These are phyloP conservation scores for Hirudinaria manillensis DNA, from an alignment of 2,888 invertebrate genomes.

Conservation along the genomic window DNA sequence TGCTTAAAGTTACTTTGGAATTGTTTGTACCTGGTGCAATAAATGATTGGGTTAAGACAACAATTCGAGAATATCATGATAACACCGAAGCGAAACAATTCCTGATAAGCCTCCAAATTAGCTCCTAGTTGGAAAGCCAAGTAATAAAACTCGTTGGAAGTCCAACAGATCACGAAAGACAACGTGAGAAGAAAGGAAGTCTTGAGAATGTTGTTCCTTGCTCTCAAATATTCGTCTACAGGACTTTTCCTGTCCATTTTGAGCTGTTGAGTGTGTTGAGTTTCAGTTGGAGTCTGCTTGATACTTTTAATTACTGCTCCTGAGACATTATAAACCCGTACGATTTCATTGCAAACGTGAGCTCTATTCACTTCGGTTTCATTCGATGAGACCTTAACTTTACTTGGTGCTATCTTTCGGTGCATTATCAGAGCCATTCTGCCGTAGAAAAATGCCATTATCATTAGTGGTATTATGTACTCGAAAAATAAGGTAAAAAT, in stretches of 20 bases:
- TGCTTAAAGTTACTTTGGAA: conserved; percentile 32
- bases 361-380: too few relatives aligned
- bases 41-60: conserved; percentile 39
- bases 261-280: background rate
- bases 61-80: conserved; percentile 36
- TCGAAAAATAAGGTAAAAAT: conserved; percentile 35
- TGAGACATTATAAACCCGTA: too few relatives aligned
- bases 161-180: conserved; percentile 36
- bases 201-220: conserved; percentile 36
- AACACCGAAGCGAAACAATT: conserved; percentile 38
- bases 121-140: conserved; percentile 37
- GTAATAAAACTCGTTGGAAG: conserved; percentile 37
- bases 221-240: conserved; percentile 24
- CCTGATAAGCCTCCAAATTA: conserved; percentile 2
- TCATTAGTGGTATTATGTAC: conserved; percentile 36
- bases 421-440: conserved; percentile 33
- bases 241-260: background rate
- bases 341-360: too few relatives aligned
- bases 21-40: conserved; percentile 35
- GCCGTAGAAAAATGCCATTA: conserved; percentile 36
- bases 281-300: too few relatives aligned
- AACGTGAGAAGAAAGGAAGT: conserved; percentile 34
- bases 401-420: conserved; percentile 14
- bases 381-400: too few relatives aligned
- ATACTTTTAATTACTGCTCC: too few relatives aligned